Evolutionary conservation across 2,888 invertebrate species (phyloP).

Genomic region (Dermolepida albohirtum): DNA sequence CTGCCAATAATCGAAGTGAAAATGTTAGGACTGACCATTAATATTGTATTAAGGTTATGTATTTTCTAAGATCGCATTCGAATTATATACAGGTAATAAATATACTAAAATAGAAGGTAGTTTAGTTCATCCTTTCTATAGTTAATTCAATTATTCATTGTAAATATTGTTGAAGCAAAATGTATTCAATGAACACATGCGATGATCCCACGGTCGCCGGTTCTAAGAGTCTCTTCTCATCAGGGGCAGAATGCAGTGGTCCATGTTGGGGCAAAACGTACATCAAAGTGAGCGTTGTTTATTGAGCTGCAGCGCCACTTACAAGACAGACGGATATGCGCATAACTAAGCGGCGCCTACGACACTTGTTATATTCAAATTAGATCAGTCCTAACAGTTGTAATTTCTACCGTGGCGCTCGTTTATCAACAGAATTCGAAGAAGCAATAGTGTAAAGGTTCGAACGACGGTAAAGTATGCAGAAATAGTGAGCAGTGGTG

Average conservation of each 20-base stretch:
- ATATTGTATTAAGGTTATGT: no score
- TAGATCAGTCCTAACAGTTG: constrained; percentile 58
- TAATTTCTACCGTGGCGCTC: constrained; percentile 54
- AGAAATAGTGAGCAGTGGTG: constrained; percentile 10
- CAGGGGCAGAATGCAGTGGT: constrained; percentile 40
- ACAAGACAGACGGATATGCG: constrained; percentile 58
- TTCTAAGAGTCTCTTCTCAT: constrained; percentile 8
- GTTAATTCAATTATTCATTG: constrained; percentile 30
- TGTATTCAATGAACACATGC: constrained; percentile 16
- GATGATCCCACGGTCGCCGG: constrained; percentile 15
- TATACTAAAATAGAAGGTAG: no score
- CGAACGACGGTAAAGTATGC: constrained; percentile 12
- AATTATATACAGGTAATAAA: no score
- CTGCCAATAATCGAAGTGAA: no score
- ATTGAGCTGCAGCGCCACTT: constrained; percentile 58
- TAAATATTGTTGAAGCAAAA: constrained; percentile 23
- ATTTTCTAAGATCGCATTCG: no score
- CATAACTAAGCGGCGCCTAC: constrained; percentile 61
- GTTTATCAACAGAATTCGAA: constrained; percentile 43
- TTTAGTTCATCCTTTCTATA: no score
- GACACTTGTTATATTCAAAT: constrained; percentile 61
- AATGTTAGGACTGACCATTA: no score
- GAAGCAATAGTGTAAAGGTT: constrained; percentile 1
- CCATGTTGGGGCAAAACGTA: constrained; percentile 50
- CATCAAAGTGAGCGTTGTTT: constrained; percentile 61